Evolutionary conservation across 2,888 invertebrate genomes (phyloP).

Genomic region (Andrena haemorrhoa): DNA sequence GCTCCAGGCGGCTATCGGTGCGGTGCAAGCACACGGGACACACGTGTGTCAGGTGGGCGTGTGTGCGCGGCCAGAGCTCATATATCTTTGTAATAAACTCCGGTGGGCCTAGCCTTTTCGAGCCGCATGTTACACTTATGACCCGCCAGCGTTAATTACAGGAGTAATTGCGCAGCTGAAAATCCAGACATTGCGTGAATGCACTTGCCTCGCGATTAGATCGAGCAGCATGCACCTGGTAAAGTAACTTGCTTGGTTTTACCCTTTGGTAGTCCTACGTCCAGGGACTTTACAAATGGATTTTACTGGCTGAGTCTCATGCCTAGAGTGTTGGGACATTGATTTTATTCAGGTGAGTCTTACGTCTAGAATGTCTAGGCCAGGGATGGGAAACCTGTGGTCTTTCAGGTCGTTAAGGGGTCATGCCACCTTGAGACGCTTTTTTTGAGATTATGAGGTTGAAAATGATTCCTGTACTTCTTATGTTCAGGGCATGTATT

Average conservation of each 20-base stretch:
- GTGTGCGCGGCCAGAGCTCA: constrained; percentile 65
- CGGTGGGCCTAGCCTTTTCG: constrained; percentile 67
- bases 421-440: no score
- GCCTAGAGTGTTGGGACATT: no score
- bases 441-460: no score
- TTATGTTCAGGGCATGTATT: no score
- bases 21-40: constrained; percentile 45
- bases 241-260: neutral
- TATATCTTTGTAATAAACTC: constrained; percentile 81
- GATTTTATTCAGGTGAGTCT: no score
- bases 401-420: no score
- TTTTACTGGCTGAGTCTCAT: no score
- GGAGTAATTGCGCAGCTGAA: constrained; percentile 76
- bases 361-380: no score
- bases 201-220: constrained; percentile 40
- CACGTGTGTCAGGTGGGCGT: constrained; percentile 58
- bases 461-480: no score
- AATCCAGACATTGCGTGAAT: constrained; percentile 63
- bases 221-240: constrained; percentile 26
- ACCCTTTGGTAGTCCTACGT: no score
- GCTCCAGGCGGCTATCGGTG: constrained; percentile 71
- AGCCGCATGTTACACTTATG: constrained; percentile 65
- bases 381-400: no score
- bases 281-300: no score
- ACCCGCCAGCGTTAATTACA: constrained; percentile 78